Base-by-base conservation (phyloP, 2,797 vertebrate species). In the Molothrus aeneus region DNA sequence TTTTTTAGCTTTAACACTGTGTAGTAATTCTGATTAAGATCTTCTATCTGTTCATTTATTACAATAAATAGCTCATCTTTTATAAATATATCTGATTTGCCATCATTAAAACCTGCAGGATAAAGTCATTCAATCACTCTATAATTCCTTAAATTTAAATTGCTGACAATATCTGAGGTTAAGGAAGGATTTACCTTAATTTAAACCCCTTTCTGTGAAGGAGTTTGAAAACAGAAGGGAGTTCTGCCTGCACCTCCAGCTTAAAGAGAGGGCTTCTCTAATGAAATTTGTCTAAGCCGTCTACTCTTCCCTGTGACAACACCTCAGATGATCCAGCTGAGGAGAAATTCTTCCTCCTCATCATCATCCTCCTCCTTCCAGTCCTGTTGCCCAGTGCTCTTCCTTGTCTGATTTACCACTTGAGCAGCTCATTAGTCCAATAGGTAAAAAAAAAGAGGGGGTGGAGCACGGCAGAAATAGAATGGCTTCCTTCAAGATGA, bases 381-480 rank as follows among this genome's bases (percentile, higher is more conserved):
- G 21, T 59, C 34, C 61, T 28, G 53, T 32, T 73, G 42, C 38
- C 21, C 22, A 36, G 29, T 6, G 34, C 13, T 81, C 75, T 40
- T 51, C 43, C 31, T 65, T n/a, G n/a, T 38, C n/a, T 60, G 21
- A 68, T n/a, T 3, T 53, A 31, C 6, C 50, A 50, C 38, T 54
- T 29, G 4, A 19, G 28, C 13, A 86, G 31, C 53, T 65, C 54
- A 50, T 11, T 4, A 42, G 36, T 10, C 42, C 57, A 80, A n/a
- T 0, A 32, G 5, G 2, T 7, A 54, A 57, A 57, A 34, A 51
- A 31, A 57, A 11, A 5, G 13, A 53, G 5, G 2, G 5, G 11
- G 22, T 40, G 17, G 25, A 59, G 20, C 32, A 77, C 9, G 10
- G n/a, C 28, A 90, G 48, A 60, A 80, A 74, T 4, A 51, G 17